Conservation (phyloP, 2,113 vertebrate species). For the Tautogolabrus adspersus region DNA sequence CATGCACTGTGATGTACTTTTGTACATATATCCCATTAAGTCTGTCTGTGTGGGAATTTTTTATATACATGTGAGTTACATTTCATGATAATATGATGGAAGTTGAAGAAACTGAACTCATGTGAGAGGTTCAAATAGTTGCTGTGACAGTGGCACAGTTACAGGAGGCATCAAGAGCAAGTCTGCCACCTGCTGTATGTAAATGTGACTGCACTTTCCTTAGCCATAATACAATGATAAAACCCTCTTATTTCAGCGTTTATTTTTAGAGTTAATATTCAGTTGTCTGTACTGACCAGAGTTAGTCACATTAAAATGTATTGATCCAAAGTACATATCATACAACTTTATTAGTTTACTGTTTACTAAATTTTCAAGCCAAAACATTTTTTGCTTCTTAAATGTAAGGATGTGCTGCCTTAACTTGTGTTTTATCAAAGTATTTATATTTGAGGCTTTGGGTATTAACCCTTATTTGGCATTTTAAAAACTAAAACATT, state of each 20-base stretch:
- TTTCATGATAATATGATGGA: not conserved
- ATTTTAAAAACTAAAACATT: not conserved
- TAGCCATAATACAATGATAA: not conserved
- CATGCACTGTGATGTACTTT: not conserved
- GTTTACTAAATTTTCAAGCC: too few relatives aligned
- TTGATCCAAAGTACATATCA: too few relatives aligned
- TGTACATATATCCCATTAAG: not conserved
- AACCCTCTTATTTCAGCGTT: not conserved
- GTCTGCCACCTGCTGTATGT: conserved; percentile 60
- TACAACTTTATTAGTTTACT: too few relatives aligned
- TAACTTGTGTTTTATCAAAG: too few relatives aligned
- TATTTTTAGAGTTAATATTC: not conserved
- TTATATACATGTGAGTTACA: not conserved
- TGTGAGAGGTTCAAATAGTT: not conserved
- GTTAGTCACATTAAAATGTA: too few relatives aligned
- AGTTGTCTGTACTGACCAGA: not conserved
- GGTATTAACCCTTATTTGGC: not conserved
- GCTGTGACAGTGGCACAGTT: not conserved
- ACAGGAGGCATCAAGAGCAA: not conserved
- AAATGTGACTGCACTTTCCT: conserved; percentile 29
- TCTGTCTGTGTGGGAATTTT: not conserved
- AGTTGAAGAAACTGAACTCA: not conserved
- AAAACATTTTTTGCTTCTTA: too few relatives aligned
- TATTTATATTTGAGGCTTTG: too few relatives aligned
- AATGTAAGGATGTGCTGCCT: too few relatives aligned